Evolutionary conservation across 1,140 invertebrate species (phyloP).

Genomic region (Metaphire vulgaris): DNA sequence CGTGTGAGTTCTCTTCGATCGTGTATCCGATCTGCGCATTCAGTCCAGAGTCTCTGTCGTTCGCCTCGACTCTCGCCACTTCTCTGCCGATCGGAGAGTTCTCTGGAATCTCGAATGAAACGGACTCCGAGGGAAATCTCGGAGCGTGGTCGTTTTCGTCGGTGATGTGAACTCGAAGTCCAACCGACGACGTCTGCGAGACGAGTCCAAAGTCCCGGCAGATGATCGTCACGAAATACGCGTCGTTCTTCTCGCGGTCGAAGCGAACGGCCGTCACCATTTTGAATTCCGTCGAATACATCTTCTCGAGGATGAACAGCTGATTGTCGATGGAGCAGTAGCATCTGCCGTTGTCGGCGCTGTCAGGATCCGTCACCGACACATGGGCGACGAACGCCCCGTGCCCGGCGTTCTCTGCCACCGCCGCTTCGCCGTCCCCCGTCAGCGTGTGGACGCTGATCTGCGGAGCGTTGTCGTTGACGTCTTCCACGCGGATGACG

Average conservation of each 20-base stretch:
- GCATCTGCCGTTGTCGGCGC: constrained; percentile 17
- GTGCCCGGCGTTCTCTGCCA: constrained; percentile 18
- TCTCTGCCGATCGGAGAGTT: constrained; percentile 54
- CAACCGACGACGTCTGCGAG: constrained; percentile 4
- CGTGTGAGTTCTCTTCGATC: neutral
- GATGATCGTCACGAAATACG: constrained; percentile 11
- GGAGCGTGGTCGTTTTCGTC: constrained; percentile 29
- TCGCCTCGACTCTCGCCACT: constrained; percentile 17
- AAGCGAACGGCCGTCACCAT: constrained; percentile 25
- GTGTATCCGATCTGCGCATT: constrained; percentile 17
- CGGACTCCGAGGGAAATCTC: neutral
- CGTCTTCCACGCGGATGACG: constrained; percentile 10
- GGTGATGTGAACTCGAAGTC: constrained; percentile 2
- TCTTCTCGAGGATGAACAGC: constrained; percentile 19
- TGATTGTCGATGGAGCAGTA: constrained; percentile 23
- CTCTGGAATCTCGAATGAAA: constrained; percentile 59
- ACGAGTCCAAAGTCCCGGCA: constrained; percentile 16
- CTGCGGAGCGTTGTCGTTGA: constrained; percentile 35
- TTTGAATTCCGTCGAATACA: constrained; percentile 23
- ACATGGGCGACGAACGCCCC: constrained; percentile 28
- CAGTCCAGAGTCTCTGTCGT: constrained; percentile 17
- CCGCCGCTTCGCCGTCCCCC: neutral
- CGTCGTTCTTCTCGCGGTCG: constrained; percentile 18
- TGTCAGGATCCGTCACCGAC: constrained; percentile 23
- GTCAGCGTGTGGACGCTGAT: constrained; percentile 26